Evolutionary conservation across 2,797 vertebrate genomes (phyloP).

Genomic region (Falco naumanni): DNA sequence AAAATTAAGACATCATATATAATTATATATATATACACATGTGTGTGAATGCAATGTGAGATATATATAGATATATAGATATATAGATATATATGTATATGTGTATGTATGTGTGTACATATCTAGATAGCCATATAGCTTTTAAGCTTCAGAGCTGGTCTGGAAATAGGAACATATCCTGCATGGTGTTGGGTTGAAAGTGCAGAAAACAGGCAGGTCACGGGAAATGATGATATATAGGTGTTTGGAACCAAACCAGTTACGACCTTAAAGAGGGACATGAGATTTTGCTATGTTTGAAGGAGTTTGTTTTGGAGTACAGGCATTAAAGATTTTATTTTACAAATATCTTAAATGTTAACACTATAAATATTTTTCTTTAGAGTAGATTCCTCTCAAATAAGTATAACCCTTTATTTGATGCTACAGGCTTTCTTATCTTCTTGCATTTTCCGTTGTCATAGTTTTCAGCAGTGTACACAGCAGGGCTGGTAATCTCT

Average conservation of each 20-base stretch:
- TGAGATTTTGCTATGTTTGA: neutral
- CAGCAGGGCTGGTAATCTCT: neutral
- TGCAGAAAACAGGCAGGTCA: neutral
- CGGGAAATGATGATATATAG: neutral
- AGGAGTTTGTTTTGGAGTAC: neutral
- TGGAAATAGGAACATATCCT: neutral
- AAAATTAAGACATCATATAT: neutral
- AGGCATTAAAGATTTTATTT: neutral
- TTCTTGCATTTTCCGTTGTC: neutral
- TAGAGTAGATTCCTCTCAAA: neutral
- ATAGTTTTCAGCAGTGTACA: neutral
- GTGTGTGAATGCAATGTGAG: neutral
- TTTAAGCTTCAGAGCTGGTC: neutral
- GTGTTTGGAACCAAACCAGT: neutral
- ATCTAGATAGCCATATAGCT: neutral
- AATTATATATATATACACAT: neutral
- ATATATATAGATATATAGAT: neutral
- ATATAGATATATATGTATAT: too few relatives aligned
- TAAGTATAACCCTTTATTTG: neutral
- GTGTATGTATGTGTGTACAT: neutral
- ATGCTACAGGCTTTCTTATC: neutral
- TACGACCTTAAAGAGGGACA: neutral
- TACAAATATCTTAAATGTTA: neutral
- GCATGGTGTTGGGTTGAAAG: neutral
- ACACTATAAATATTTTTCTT: neutral